Percentiles rank a stretch among this genome's conserved stretches.
phyloP scores from a whole-genome alignment of 2,797 vertebrate species.

The Sciaenops ocellatus region DNA sequence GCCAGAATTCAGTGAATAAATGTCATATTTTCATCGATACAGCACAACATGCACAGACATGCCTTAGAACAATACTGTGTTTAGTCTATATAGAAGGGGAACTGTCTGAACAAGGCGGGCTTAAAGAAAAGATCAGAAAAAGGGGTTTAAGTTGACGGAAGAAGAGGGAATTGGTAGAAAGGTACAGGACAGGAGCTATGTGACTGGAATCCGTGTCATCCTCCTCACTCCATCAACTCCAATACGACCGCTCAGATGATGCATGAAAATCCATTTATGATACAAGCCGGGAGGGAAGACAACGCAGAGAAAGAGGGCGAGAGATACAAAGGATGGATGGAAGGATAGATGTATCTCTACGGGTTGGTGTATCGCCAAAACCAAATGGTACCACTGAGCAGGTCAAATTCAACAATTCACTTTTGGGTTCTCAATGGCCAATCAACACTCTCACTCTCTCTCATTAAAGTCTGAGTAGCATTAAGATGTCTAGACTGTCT shows the following conservation, averaged over 20 bases:
- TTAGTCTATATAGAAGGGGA: slow-evolving; percentile 3
- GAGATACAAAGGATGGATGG: slow-evolving; percentile 49
- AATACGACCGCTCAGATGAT: slow-evolving; percentile 74
- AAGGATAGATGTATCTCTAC: slow-evolving; percentile 41
- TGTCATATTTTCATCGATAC: background rate
- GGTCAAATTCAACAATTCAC: slow-evolving; percentile 31
- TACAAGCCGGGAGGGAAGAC: slow-evolving; percentile 65
- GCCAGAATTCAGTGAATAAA: background rate
- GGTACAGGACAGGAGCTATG: slow-evolving; percentile 61
- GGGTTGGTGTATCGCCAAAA: slow-evolving; percentile 40
- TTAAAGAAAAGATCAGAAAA: slow-evolving; percentile 32
- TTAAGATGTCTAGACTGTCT: background rate
- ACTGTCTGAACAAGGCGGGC: slow-evolving; percentile 29
- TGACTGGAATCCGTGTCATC: slow-evolving; percentile 66
- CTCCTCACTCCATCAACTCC: slow-evolving; percentile 75
- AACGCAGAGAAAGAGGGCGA: slow-evolving; percentile 38
- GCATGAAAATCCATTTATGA: slow-evolving; percentile 80
- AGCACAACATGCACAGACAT: background rate
- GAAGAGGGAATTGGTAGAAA: slow-evolving; percentile 57
- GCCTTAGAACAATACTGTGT: background rate
- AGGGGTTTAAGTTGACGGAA: slow-evolving; percentile 30
- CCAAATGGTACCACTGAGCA: slow-evolving; percentile 25
- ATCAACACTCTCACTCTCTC: slow-evolving; percentile 6
- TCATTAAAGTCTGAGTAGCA: background rate
- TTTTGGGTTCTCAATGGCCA: slow-evolving; percentile 21